Conservation (phyloP, 2,113 vertebrate species). For the Meles meles region DNA sequence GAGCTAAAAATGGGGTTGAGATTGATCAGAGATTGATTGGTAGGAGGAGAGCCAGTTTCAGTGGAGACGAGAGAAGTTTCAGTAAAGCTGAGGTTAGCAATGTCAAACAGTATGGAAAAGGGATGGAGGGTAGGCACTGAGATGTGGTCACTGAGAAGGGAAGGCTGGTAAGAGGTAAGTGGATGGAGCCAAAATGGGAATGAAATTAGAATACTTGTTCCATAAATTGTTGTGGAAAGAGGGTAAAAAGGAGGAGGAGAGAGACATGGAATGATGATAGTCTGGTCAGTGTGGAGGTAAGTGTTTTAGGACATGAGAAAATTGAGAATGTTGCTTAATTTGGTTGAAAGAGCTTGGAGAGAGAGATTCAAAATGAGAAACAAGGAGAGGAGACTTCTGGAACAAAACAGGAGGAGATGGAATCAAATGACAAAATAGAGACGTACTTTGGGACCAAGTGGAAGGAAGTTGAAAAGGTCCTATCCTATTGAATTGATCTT, state of each 20-base stretch:
- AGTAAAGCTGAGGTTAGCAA: not conserved
- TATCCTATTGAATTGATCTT: not conserved
- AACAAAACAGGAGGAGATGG: not conserved
- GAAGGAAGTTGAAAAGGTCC: not conserved
- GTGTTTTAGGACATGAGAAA: not conserved
- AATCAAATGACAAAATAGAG: not conserved
- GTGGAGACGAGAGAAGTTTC: not conserved
- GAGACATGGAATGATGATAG: not conserved
- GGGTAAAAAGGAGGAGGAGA: not conserved
- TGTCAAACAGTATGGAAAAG: not conserved
- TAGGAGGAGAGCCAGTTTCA: not conserved
- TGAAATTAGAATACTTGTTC: not conserved
- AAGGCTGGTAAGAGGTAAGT: not conserved
- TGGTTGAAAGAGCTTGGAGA: not conserved
- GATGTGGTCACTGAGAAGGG: not conserved
- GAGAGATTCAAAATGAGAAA: not conserved
- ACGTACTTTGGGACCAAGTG: not conserved
- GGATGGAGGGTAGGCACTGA: not conserved
- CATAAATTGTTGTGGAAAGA: not conserved
- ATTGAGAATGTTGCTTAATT: not conserved
- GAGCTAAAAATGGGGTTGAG: not conserved
- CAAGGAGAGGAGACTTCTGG: not conserved
- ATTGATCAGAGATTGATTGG: not conserved
- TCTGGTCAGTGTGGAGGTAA: not conserved
- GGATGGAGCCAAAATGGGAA: not conserved